A percentile compares a stretch with the other conserved stretches of the same genome.
These are phyloP conservation scores for Sapajus apella DNA, from an alignment of 2,113 vertebrate genomes.

Conservation along the genomic window DNA sequence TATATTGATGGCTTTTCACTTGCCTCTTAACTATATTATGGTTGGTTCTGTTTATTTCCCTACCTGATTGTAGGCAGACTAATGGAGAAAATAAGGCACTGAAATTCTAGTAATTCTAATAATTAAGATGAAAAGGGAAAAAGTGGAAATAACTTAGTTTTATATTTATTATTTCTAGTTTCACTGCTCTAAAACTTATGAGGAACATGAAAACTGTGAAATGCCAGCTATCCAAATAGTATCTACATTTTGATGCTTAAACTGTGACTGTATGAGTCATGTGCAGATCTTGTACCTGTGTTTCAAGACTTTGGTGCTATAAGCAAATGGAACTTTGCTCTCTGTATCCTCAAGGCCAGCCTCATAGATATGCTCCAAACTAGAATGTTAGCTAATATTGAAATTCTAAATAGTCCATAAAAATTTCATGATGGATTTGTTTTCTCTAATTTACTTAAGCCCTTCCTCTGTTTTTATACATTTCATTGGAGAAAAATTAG, in stretches of 20 bases:
- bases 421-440: background rate
- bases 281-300: background rate
- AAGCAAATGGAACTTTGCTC: background rate
- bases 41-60: background rate
- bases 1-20: background rate
- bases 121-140: background rate
- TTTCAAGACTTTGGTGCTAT: background rate
- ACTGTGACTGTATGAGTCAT: background rate
- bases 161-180: background rate
- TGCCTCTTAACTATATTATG: background rate
- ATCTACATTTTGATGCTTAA: background rate
- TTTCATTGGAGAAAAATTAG: background rate
- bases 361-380: background rate
- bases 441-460: background rate
- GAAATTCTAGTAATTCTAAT: background rate
- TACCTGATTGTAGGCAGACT: background rate
- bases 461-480: background rate
- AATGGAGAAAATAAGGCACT: background rate
- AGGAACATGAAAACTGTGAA: background rate
- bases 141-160: background rate
- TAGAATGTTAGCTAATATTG: background rate
- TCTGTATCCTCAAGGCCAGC: background rate
- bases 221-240: background rate
- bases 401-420: background rate
- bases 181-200: background rate